phyloP scores from a whole-genome alignment of 2,113 vertebrate species.

The Bostrychus sinensis region DNA sequence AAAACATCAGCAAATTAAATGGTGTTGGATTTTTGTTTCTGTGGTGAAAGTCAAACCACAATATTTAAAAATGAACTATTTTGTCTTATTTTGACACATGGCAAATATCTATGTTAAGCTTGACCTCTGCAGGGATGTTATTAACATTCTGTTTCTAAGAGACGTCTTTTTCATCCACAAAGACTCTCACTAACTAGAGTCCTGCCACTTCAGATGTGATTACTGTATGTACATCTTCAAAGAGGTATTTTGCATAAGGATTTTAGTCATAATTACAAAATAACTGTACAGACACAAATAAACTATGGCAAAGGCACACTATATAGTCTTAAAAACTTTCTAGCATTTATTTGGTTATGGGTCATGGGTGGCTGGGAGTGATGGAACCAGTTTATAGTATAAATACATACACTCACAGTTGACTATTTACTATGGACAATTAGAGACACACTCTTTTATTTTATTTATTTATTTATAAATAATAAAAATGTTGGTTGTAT shows the following conservation, averaged over 20 bases:
- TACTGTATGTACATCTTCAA: not conserved
- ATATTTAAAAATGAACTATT: too few species aligned
- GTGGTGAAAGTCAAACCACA: not conserved
- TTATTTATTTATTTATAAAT: too few species aligned
- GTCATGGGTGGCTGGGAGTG: too few species aligned
- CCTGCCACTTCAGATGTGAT: not conserved
- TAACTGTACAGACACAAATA: not conserved
- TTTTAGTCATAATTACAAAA: not conserved
- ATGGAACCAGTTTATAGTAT: too few species aligned
- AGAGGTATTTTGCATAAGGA: not conserved
- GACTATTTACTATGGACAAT: too few species aligned
- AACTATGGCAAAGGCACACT: not conserved
- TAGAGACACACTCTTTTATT: too few species aligned
- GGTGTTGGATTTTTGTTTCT: not conserved
- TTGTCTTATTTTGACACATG: too few species aligned
- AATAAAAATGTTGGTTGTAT: too few species aligned
- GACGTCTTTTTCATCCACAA: not conserved
- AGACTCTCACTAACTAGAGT: not conserved
- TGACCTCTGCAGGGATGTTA: not conserved
- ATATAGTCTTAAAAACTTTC: too few species aligned
- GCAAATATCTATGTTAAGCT: not conserved
- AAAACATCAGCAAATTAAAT: not conserved
- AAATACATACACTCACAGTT: too few species aligned
- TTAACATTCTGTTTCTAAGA: not conserved
- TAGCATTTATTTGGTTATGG: too few species aligned